Conservation (phyloP, 2,888 invertebrate genomes). For the Cacoxenus indagator region DNA sequence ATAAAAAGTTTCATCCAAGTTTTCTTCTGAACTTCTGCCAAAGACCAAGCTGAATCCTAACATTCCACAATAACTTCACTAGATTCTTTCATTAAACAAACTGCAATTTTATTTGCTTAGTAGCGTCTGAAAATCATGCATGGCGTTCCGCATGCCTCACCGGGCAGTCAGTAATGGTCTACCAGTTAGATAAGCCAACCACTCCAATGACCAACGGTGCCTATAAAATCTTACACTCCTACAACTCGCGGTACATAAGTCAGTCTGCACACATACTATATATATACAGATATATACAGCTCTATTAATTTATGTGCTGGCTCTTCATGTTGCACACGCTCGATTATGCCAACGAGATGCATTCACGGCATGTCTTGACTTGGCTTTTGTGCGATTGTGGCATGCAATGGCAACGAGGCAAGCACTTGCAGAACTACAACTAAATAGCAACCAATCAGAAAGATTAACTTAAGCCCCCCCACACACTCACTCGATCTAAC, state of each 20-base stretch:
- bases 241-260: neutral
- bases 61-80: too few species aligned
- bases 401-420: neutral
- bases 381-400: conserved; percentile 13
- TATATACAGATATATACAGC: conserved; percentile 2
- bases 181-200: neutral
- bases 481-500: conserved; percentile 26
- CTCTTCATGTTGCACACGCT: conserved; percentile 16
- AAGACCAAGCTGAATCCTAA: too few species aligned
- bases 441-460: conserved; percentile 61
- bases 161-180: neutral
- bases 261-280: neutral
- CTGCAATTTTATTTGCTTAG: neutral
- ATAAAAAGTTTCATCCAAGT: too few species aligned
- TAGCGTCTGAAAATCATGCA: neutral
- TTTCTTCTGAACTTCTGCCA: too few species aligned
- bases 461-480: conserved; percentile 54
- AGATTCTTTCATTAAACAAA: too few species aligned
- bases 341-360: conserved; percentile 57
- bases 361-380: conserved; percentile 51
- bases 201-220: conserved; percentile 1
- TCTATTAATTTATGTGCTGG: conserved; percentile 39
- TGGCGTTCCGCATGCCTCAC: neutral
- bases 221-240: neutral
- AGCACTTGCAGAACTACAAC: conserved; percentile 50